A percentile compares a stretch with the other conserved stretches of the same genome.
phyloP scores from a whole-genome alignment of 2,888 invertebrate species.

The Kuschelorhynchus macadamiae region DNA sequence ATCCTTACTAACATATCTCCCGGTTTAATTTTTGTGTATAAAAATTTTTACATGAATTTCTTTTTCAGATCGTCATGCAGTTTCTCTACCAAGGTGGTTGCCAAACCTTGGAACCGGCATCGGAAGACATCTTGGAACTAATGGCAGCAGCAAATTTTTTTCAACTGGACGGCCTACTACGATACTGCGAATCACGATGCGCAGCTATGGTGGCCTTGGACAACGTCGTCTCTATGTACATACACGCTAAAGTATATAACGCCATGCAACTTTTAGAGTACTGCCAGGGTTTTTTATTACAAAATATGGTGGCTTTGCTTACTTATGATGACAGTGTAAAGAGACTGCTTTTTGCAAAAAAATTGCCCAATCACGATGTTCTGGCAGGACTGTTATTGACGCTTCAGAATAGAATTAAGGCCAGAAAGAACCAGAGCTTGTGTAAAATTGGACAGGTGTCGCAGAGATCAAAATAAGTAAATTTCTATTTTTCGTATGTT shows the following conservation, averaged over 20 bases:
- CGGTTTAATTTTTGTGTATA: too few species aligned
- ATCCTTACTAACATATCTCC: too few species aligned
- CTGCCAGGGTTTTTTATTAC: slow-evolving; percentile 90
- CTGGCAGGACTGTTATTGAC: slow-evolving; percentile 85
- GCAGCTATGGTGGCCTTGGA: slow-evolving; percentile 88
- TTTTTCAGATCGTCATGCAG: slow-evolving; percentile 89
- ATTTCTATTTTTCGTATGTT: too few species aligned
- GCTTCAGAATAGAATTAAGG: slow-evolving; percentile 85
- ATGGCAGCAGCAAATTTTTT: slow-evolving; percentile 95
- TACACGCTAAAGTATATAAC: slow-evolving; percentile 94
- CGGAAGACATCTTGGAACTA: slow-evolving; percentile 86
- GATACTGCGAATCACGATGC: slow-evolving; percentile 89
- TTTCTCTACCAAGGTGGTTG: slow-evolving; percentile 93
- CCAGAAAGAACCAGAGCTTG: slow-evolving; percentile 67
- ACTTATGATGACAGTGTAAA: slow-evolving; percentile 94
- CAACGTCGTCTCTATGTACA: slow-evolving; percentile 93
- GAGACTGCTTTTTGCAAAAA: slow-evolving; percentile 88
- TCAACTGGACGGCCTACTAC: slow-evolving; percentile 86
- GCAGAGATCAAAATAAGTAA: too few species aligned
- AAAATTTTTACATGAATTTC: too few species aligned
- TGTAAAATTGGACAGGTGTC: slow-evolving; percentile 30
- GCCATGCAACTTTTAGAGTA: slow-evolving; percentile 89
- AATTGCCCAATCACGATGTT: slow-evolving; percentile 91
- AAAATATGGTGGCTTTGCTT: slow-evolving; percentile 94
- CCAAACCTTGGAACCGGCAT: slow-evolving; percentile 81